phyloP scores from a whole-genome alignment of 1,140 invertebrate genomes.

The Tetramorium alpestre region DNA sequence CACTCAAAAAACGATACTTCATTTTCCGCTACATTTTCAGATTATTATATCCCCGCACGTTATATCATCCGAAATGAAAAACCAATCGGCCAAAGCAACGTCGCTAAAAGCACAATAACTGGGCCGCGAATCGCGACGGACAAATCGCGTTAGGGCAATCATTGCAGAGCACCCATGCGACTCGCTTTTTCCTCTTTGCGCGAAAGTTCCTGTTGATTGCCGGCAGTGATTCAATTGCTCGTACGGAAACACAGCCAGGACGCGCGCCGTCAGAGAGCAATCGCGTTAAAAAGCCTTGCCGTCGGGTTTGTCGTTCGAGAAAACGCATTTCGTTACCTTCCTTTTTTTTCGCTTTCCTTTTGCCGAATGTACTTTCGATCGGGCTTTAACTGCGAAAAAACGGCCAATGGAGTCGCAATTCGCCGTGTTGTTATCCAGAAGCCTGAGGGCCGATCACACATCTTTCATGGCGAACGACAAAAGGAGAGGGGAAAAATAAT shows the following conservation, averaged over 20 bases:
- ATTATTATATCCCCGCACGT: constrained; percentile 24
- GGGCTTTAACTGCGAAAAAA: constrained; percentile 26
- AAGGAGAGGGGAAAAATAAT: constrained; percentile 52
- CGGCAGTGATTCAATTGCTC: constrained; percentile 63
- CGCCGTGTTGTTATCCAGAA: constrained; percentile 46
- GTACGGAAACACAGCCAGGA: constrained; percentile 55
- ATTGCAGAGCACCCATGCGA: constrained; percentile 38
- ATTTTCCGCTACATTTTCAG: constrained; percentile 36
- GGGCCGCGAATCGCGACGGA: constrained; percentile 55
- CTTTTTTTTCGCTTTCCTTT: background rate
- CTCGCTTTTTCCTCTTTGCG: constrained; percentile 60
- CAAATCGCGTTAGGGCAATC: constrained; percentile 61
- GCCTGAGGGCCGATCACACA: constrained; percentile 24
- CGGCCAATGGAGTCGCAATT: constrained; percentile 52
- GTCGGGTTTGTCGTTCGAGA: constrained; percentile 55
- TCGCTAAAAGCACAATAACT: constrained; percentile 62
- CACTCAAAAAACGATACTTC: background rate
- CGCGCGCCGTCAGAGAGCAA: constrained; percentile 60
- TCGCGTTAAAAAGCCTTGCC: constrained; percentile 59
- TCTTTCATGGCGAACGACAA: constrained; percentile 18
- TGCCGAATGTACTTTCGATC: constrained; percentile 56
- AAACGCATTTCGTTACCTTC: constrained; percentile 31
- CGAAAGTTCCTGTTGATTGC: constrained; percentile 62
- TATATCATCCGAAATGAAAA: constrained; percentile 43
- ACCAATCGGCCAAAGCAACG: constrained; percentile 46